Evolutionary conservation across 2,888 invertebrate species (phyloP), one percentile per base, ranked within the genome.

Genomic region (Heteromurus nitidus): DNA sequence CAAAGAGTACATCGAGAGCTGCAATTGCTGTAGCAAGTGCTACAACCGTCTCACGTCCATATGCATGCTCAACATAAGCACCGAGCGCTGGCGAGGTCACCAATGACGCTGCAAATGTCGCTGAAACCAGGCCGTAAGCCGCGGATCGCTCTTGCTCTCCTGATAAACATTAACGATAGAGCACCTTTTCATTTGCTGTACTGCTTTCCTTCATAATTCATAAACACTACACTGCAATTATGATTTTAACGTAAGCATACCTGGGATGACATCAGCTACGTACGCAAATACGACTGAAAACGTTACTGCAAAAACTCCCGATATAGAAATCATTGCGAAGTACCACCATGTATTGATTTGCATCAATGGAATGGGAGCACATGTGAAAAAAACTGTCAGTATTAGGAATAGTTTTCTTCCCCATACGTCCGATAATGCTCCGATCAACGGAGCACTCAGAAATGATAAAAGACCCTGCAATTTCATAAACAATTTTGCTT

Each of bases 241-340:
- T n/a, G n/a, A n/a, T n/a, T n/a, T n/a, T n/a, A n/a, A n/a, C n/a
- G n/a, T n/a, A n/a, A n/a, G n/a, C n/a, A n/a, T n/a, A 87, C 86
- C 86, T 64, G 80, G 80, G 31, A 99, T 99, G 73, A 99, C 97
- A 91, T 99, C 99, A 50, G 99, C 99, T 85, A 99, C 99, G 91
- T 99, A 99, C 67, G 99, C 99, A 91, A 99, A 98, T 77, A 99
- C 98, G 76, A 99, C 98, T 88, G 98, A 98, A 91, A 99, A 99
- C 65, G 99, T 99, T 85, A 99, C 99, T 74, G 99, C 97, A 91
- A 99, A 99, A 87, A 99, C 95, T 83, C 99, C 99, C 88, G 97
- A 98, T 90, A 99, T 96, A 89, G 97, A 97, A 91, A 99, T 96
- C 95, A 99, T 96, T 81, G 98, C 97, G 91, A 99, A 99, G 91